Conservation (phyloP, 2,888 invertebrate genomes). For the Linnaemya vulpina region DNA sequence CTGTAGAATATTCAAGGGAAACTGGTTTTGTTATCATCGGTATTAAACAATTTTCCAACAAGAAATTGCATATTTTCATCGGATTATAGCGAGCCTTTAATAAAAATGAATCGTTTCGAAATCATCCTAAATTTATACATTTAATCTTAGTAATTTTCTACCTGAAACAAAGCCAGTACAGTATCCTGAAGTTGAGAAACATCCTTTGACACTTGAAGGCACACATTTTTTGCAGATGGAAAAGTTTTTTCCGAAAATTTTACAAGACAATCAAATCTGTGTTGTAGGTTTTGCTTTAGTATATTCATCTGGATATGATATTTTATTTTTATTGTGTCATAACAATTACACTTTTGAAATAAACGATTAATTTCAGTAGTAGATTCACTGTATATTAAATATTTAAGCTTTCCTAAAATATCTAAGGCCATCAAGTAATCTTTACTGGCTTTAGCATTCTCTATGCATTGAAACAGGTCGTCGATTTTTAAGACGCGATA, state of each 20-base stretch:
- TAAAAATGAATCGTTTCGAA: too few species aligned
- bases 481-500: constrained; percentile 83
- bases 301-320: constrained; percentile 80
- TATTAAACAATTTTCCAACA: constrained; percentile 81
- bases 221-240: constrained; percentile 80
- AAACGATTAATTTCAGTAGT: constrained; percentile 75
- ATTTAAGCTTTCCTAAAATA: constrained; percentile 78
- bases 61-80: constrained; percentile 79
- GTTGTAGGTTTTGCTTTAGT: constrained; percentile 80
- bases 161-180: constrained; percentile 79
- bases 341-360: constrained; percentile 79
- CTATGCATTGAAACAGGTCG: constrained; percentile 83
- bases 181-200: constrained; percentile 79
- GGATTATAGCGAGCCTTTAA: constrained; percentile 81
- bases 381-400: constrained; percentile 76
- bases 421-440: constrained; percentile 80
- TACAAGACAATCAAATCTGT: constrained; percentile 81
- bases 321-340: constrained; percentile 80
- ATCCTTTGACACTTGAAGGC: constrained; percentile 79
- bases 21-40: constrained; percentile 81
- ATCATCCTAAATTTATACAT: too few species aligned
- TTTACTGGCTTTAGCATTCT: constrained; percentile 79
- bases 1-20: constrained; percentile 78
- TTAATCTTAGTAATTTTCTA: too few species aligned
- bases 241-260: constrained; percentile 81